A percentile compares a stretch with the other conserved stretches of the same genome.
phyloP scores from a whole-genome alignment of 2,113 vertebrate genomes.

The Malaclemys terrapin region DNA sequence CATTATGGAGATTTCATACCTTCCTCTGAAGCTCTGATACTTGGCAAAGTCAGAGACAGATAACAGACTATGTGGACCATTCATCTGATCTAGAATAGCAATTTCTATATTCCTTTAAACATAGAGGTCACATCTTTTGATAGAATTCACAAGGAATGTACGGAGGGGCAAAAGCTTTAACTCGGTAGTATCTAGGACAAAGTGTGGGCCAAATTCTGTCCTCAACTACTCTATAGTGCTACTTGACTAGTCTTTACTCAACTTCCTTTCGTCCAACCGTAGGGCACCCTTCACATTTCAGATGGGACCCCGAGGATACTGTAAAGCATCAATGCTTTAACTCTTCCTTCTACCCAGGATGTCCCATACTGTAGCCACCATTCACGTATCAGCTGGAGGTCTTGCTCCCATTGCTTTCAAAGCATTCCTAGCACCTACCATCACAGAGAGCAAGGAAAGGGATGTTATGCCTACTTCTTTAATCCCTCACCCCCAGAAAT shows the following conservation, averaged over 20 bases:
- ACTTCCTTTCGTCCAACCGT: not conserved
- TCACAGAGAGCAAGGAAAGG: rapidly evolving
- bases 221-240: not conserved
- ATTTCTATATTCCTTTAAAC: not conserved
- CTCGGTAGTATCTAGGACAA: not conserved
- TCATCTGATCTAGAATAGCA: not conserved
- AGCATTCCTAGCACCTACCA: not conserved
- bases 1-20: not conserved
- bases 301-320: not conserved
- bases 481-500: not conserved
- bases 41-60: not conserved
- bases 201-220: not conserved
- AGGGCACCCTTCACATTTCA: not conserved
- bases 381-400: not conserved
- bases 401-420: not conserved
- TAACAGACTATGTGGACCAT: rapidly evolving
- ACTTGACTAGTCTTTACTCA: not conserved
- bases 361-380: not conserved
- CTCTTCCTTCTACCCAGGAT: not conserved
- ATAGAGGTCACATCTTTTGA: not conserved
- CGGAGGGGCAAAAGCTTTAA: not conserved
- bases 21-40: conserved; percentile 21
- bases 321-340: not conserved
- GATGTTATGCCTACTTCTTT: not conserved
- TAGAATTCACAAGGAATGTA: not conserved